Base-by-base conservation (phyloP, 2,797 vertebrate species). In the Cheirogaleus major region DNA sequence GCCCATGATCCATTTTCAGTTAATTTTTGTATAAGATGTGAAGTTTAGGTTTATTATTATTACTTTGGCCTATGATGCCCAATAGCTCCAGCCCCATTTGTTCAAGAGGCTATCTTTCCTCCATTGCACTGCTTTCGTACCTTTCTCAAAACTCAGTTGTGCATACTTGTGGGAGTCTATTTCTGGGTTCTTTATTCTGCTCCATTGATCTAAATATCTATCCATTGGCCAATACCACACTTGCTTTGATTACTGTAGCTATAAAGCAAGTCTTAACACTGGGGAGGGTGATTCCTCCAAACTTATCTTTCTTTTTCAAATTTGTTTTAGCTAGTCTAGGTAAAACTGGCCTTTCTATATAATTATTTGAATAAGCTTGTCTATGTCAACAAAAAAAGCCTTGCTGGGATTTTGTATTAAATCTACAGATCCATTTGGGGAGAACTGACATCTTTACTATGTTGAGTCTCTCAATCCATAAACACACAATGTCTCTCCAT, bases 271-370 rank as follows among this genome's bases (percentile, higher is more conserved):
- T 18, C 43, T 83, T 57, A 55, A 70, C 20, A 13, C 32, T 72
- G 38, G 32, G 23, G n/a, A 87, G 7, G 32, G 27, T 79, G 61
- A 88, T 72, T 84, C 61, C 27, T 92, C n/a, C 63, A 75, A 45
- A 45, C 78, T 78, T 85, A 89, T 30, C 55, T 69, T 90, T 57
- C 82, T 91, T 91, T 80, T 82, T 59, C 35, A 87, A 86, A 91
- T 87, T 55, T 69, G 43, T 69, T 93, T 69, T 61, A 90, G 67
- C n/a, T 57, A n/a, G 78, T 92, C 61, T 61, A 89, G 41, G 22
- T 79, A 48, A 75, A 50, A 70, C 50, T 89, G 43, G 41, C 48
- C 76, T 89, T 67, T 59, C 67, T 27, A 23, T 57, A 55, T 75
- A 75, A 82, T 82, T 63, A 70, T 72, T 67, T 73, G 55, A 89